Conservation (phyloP, 64 coral and sea anemone species). For the Montipora sp. region DNA sequence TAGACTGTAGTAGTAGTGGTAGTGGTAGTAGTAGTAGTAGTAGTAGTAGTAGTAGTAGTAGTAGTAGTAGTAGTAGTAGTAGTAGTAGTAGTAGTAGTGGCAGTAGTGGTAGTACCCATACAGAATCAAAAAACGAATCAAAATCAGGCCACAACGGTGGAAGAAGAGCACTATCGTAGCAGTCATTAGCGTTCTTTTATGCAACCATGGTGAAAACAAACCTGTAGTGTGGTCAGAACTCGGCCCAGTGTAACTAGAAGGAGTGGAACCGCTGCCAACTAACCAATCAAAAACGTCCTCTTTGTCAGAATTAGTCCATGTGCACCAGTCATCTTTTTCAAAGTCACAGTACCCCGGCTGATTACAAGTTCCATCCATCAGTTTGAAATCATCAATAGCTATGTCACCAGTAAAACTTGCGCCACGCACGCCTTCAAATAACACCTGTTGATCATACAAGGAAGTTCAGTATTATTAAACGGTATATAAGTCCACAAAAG, state of each 20-base stretch:
- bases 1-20: too few relatives aligned
- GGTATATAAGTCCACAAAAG: too few relatives aligned
- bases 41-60: too few relatives aligned
- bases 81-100: too few relatives aligned
- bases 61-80: too few relatives aligned
- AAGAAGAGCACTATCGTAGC: too few relatives aligned
- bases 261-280: constrained; percentile 79
- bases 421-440: constrained; percentile 95
- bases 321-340: constrained; percentile 83
- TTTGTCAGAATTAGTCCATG: constrained; percentile 82
- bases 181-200: too few relatives aligned
- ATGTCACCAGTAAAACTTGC: constrained; percentile 81
- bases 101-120: too few relatives aligned
- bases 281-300: constrained; percentile 96
- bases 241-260: constrained; percentile 76
- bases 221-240: constrained; percentile 87
- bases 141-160: too few relatives aligned
- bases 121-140: too few relatives aligned
- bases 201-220: neutral
- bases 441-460: constrained; percentile 56
- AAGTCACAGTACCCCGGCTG: constrained; percentile 81
- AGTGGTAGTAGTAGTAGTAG: too few relatives aligned
- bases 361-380: constrained; percentile 79
- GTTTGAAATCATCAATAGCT: constrained; percentile 89
- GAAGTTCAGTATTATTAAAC: neutral